phyloP scores from a whole-genome alignment of 2,113 vertebrate genomes.

The Megaptera novaeangliae region DNA sequence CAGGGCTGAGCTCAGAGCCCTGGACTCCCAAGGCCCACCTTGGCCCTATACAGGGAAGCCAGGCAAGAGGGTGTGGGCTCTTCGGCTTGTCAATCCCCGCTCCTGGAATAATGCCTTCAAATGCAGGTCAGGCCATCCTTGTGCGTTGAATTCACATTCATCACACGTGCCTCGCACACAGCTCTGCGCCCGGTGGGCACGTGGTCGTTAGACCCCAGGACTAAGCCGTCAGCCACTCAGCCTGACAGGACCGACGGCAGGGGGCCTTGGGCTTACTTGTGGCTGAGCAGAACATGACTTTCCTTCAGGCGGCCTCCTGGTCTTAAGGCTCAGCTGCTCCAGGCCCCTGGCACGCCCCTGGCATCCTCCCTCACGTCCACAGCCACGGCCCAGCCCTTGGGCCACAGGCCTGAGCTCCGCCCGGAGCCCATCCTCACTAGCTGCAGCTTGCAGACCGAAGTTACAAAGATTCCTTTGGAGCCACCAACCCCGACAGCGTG shows the following conservation, averaged over 20 bases:
- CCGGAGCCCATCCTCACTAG: neutral
- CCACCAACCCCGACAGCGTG: neutral
- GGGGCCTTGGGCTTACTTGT: neutral
- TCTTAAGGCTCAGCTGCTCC: neutral
- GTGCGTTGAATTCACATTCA: neutral
- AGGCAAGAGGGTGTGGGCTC: neutral
- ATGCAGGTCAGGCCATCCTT: neutral
- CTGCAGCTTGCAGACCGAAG: neutral
- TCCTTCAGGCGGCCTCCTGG: neutral
- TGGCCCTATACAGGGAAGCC: neutral
- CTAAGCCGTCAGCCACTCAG: neutral
- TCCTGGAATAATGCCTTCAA: neutral
- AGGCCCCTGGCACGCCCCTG: neutral
- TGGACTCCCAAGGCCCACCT: neutral
- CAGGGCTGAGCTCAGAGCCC: neutral
- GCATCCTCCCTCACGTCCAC: neutral
- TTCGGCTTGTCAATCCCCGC: neutral
- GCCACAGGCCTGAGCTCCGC: neutral
- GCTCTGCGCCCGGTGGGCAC: neutral
- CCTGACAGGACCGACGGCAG: neutral
- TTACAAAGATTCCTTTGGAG: conserved; percentile 20
- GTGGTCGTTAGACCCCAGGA: neutral
- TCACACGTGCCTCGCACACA: neutral
- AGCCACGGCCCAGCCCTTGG: neutral
- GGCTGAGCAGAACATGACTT: neutral